Evolutionary conservation across 2,113 vertebrate genomes (phyloP).

Genomic region (Onychostoma macrolepis): DNA sequence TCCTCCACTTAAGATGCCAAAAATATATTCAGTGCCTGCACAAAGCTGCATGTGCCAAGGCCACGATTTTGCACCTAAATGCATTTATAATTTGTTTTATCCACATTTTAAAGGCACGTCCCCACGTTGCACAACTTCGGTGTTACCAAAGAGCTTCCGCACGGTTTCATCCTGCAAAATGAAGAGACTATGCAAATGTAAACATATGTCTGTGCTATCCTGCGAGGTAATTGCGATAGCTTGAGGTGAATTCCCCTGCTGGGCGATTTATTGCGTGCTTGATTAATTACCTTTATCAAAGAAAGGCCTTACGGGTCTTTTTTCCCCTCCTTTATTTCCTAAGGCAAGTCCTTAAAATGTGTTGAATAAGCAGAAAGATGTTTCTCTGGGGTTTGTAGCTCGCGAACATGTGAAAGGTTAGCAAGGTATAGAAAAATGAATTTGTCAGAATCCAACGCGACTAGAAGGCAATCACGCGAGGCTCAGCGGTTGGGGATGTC

Average conservation of each 20-base stretch:
- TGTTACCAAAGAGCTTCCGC: background rate
- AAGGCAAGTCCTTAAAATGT: background rate
- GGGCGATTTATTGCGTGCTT: slow-evolving; percentile 41
- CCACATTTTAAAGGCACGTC: background rate
- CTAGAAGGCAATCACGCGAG: background rate
- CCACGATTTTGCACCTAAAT: slow-evolving; percentile 51
- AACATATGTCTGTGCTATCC: slow-evolving; percentile 15
- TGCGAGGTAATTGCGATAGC: slow-evolving; percentile 30
- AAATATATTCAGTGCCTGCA: slow-evolving; percentile 51
- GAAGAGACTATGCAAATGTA: slow-evolving; percentile 39
- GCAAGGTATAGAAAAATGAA: background rate
- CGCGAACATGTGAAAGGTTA: background rate
- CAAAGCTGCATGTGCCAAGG: slow-evolving; percentile 2
- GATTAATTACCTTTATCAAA: slow-evolving; percentile 36
- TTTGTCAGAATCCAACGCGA: background rate
- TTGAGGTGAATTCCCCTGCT: slow-evolving; percentile 41
- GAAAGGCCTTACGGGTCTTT: background rate
- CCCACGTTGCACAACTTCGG: background rate
- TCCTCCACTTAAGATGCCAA: slow-evolving; percentile 46
- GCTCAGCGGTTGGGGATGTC: background rate
- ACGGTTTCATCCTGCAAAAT: background rate
- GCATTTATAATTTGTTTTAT: slow-evolving; percentile 60
- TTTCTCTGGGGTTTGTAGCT: background rate
- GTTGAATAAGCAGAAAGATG: background rate
- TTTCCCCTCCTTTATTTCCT: background rate